These are phyloP conservation scores for Channa striata DNA, from an alignment of 2,797 vertebrate species.

Conservation along the genomic window DNA sequence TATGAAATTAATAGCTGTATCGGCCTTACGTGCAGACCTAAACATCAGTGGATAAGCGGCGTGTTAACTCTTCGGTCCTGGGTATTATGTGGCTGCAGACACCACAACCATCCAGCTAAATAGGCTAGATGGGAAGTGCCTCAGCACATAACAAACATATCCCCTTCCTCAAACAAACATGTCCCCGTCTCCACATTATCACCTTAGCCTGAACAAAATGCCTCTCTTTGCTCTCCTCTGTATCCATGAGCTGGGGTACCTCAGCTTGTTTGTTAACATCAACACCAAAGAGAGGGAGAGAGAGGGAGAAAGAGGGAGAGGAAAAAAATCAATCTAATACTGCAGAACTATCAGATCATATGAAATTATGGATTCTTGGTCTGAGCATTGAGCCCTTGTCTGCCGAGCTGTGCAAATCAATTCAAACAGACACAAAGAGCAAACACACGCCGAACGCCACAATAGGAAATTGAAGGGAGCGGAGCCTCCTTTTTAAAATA, in stretches of 20 bases:
- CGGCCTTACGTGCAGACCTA: conserved; percentile 19
- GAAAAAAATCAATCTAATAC: conserved; percentile 91
- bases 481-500: conserved; percentile 85
- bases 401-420: conserved; percentile 93
- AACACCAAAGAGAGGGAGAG: conserved; percentile 81
- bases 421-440: conserved; percentile 93
- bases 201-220: conserved; percentile 71
- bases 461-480: conserved; percentile 89
- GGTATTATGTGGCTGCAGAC: conserved; percentile 41
- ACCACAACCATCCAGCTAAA: conserved; percentile 42
- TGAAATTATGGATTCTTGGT: conserved; percentile 94
- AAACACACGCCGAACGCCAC: conserved; percentile 87
- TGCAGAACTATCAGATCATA: conserved; percentile 93
- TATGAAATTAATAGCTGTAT: conserved; percentile 23
- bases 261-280: conserved; percentile 89
- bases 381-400: conserved; percentile 91
- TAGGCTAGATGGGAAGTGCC: conserved; percentile 48
- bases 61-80: conserved; percentile 41
- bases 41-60: conserved; percentile 45
- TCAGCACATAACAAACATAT: conserved; percentile 71
- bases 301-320: conserved; percentile 32
- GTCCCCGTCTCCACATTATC: conserved; percentile 73
- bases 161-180: conserved; percentile 72
- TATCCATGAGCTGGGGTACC: conserved; percentile 82
- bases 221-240: conserved; percentile 71